Evolutionary conservation across 35 echinoderm and acorn worm genomes (phyloP).

Genomic region (Lytechinus pictus): DNA sequence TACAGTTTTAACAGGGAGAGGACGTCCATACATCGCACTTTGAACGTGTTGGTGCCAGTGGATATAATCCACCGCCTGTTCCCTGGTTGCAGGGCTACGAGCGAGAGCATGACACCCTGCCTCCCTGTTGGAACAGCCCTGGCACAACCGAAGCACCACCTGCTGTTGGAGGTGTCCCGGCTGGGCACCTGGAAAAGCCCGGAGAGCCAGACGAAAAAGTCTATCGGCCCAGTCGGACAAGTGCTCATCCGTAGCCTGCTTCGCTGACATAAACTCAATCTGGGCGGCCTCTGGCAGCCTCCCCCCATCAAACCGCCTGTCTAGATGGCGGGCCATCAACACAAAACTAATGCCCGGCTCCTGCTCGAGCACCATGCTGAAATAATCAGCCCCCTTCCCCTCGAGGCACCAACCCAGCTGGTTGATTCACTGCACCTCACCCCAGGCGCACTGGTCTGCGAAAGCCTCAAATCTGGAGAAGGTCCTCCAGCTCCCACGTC

Average conservation of each 20-base stretch:
- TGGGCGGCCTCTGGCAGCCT: not conserved
- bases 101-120: not conserved
- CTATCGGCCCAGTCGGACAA: not conserved
- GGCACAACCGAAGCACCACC: not conserved
- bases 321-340: not conserved
- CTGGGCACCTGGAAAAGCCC: not conserved
- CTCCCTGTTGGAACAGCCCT: not conserved
- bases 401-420: not conserved
- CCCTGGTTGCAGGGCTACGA: not conserved
- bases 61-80: not conserved
- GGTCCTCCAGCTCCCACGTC: not conserved
- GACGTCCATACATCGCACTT: not conserved
- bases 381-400: not conserved
- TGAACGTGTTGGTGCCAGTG: not conserved
- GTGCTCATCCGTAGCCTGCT: not conserved
- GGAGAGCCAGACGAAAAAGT: not conserved
- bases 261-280: not conserved
- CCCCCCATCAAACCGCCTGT: not conserved
- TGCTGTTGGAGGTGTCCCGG: not conserved
- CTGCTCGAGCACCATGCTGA: not conserved
- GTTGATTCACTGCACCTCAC: not conserved
- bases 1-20: not conserved
- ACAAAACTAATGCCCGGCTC: not conserved
- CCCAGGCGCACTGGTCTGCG: not conserved
- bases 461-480: not conserved